A percentile compares a stretch with the other conserved stretches of the same genome.
These are phyloP conservation scores for Amphimedon queenslandica DNA, from an alignment of 37 sponge, comb jelly and placozoan species.

Conservation along the genomic window DNA sequence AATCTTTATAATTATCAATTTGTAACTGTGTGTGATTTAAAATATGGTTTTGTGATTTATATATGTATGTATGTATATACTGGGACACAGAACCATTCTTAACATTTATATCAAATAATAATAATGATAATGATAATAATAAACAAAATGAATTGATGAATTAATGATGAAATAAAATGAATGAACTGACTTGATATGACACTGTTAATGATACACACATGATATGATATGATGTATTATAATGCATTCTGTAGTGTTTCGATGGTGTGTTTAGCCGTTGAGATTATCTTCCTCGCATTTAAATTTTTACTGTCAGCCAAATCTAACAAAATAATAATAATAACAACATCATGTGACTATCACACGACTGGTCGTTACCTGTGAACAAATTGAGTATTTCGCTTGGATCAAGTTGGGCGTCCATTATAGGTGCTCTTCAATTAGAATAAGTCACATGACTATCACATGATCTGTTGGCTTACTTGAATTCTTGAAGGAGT, in stretches of 20 bases:
- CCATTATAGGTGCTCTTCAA: no score
- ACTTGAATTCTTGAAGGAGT: slow-evolving; percentile 85
- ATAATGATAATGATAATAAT: no score
- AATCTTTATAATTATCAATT: neutral
- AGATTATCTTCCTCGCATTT: slow-evolving; percentile 14
- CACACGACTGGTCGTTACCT: neutral
- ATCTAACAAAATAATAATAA: slow-evolving; percentile 19
- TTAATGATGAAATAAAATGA: no score
- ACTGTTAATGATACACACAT: no score
- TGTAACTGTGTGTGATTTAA: neutral
- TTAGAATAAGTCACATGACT: no score
- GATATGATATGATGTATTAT: no score
- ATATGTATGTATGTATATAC: neutral
- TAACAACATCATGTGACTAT: slow-evolving; percentile 1
- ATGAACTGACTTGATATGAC: no score
- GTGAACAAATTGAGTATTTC: slow-evolving; percentile 90
- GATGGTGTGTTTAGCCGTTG: slow-evolving; percentile 12
- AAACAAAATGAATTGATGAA: no score
- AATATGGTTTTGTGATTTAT: neutral
- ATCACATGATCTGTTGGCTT: slow-evolving; percentile 11
- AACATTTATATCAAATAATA: no score
- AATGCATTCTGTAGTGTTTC: slow-evolving; percentile 9
- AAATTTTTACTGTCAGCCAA: slow-evolving; percentile 43
- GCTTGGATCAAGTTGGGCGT: slow-evolving; percentile 80
- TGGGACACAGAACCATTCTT: no score